Base-by-base conservation (phyloP, 2,113 vertebrate species). In the Xenopus borealis region DNA sequence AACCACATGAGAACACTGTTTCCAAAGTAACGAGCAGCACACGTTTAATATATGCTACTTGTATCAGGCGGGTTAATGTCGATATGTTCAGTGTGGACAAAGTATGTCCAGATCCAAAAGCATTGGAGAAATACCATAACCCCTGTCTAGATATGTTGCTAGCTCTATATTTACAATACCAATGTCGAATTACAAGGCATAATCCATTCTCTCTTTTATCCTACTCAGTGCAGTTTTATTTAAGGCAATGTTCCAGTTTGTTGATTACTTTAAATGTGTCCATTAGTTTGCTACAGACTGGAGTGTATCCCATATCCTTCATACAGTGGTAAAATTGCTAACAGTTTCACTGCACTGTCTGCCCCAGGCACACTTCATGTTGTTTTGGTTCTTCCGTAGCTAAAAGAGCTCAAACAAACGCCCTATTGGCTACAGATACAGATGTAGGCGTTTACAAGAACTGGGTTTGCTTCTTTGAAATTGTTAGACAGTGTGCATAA, bases 201-300 rank as follows among this genome's bases (percentile, higher is more conserved):
- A 89, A 88, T 86, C 89, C 86, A 81, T 86, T 90, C 84, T 92
- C 89, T 52, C 84, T 91, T 88, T 91, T 87, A 85, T 89, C 88
- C 89, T 93, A 90, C 89, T 94, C 91, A 91, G 89, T 89, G 89
- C 92, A 92, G 93, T 94, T 94, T 93, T 90, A 85, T 90, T 94
- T 98, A 98, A 98, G 96, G 96, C 96, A 94, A 95, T 93, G 93
- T 96, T 95, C 94, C 90, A 91, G 89, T 90, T 90, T 90, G 87
- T 89, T 89, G 91, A 90, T 90, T 91, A 89, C 89, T 86, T 86
- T 86, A 86, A 55, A 84, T 86, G 79, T 83, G 88, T 89, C 88
- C 89, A 86, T 84, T 89, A 88, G 88, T 88, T 89, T 82, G 84
- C 88, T 90, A 89, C n/a, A 94, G 92, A 91, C 85, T 90, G 88